These are phyloP conservation scores for Pteronura brasiliensis DNA, from an alignment of 2,113 vertebrate species.

Conservation along the genomic window DNA sequence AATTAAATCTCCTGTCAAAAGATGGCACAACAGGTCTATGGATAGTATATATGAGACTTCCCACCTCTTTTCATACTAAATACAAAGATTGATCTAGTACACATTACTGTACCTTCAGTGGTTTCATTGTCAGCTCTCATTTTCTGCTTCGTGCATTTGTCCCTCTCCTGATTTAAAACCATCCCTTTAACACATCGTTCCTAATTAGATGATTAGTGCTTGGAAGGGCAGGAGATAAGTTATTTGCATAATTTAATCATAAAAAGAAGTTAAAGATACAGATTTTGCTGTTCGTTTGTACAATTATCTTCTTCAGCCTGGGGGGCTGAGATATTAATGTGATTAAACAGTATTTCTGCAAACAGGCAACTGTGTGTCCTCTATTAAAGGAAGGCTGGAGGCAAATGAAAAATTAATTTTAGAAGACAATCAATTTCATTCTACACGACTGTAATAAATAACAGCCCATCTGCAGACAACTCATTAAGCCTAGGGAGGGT, in stretches of 20 bases:
- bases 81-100: conserved; percentile 66
- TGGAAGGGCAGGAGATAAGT: conserved; percentile 91
- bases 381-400: conserved; percentile 92
- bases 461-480: conserved; percentile 91
- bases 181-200: conserved; percentile 91
- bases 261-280: conserved; percentile 93
- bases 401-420: conserved; percentile 96
- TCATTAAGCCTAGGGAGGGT: conserved; percentile 89
- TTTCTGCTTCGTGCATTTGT: conserved; percentile 83
- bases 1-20: conserved; percentile 11
- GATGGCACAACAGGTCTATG: neutral
- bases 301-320: conserved; percentile 91
- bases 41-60: neutral
- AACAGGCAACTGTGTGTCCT: conserved; percentile 91
- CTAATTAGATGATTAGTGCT: conserved; percentile 96
- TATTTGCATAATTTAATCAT: conserved; percentile 97
- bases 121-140: conserved; percentile 74
- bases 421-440: conserved; percentile 96
- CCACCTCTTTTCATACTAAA: neutral
- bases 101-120: conserved; percentile 57
- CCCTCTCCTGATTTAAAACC: conserved; percentile 84
- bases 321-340: conserved; percentile 93
- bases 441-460: conserved; percentile 95
- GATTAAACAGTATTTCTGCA: conserved; percentile 95
- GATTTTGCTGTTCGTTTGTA: conserved; percentile 93